These are phyloP conservation scores for Phataginus tricuspis DNA, from an alignment of 2,797 vertebrate genomes.

Conservation along the genomic window DNA sequence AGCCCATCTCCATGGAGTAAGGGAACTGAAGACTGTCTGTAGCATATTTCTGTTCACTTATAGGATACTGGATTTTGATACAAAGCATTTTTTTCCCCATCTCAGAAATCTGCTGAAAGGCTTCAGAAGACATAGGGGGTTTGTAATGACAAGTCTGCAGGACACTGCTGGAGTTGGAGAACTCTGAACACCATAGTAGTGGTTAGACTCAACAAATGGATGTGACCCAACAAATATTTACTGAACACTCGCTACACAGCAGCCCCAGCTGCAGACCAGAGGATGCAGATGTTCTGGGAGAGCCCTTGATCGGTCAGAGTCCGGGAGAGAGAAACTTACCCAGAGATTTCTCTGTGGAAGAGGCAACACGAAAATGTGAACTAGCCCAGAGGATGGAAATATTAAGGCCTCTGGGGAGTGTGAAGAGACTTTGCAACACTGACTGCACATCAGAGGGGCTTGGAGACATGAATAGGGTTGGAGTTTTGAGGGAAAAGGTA, in stretches of 20 bases:
- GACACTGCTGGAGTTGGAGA: background rate
- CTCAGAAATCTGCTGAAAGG: constrained; percentile 30
- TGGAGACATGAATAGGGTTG: background rate
- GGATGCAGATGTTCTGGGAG: background rate
- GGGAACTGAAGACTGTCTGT: background rate
- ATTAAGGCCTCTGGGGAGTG: background rate
- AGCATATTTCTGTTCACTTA: constrained; percentile 2
- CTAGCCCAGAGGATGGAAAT: background rate
- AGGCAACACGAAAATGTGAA: background rate
- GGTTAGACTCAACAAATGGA: background rate
- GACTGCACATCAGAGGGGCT: background rate
- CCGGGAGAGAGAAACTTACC: background rate
- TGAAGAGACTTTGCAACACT: background rate
- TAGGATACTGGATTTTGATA: background rate
- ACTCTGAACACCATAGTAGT: background rate
- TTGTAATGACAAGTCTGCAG: background rate
- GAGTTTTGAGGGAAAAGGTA: background rate
- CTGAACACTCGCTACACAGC: background rate
- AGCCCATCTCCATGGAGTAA: background rate
- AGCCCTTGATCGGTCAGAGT: background rate
- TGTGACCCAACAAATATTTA: background rate
- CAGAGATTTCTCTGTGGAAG: background rate
- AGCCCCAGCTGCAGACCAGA: background rate
- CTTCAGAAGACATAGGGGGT: background rate
- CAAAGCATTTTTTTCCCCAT: background rate